phyloP scores from a whole-genome alignment of 1,140 invertebrate species.

The Sminthurinus signatus region DNA sequence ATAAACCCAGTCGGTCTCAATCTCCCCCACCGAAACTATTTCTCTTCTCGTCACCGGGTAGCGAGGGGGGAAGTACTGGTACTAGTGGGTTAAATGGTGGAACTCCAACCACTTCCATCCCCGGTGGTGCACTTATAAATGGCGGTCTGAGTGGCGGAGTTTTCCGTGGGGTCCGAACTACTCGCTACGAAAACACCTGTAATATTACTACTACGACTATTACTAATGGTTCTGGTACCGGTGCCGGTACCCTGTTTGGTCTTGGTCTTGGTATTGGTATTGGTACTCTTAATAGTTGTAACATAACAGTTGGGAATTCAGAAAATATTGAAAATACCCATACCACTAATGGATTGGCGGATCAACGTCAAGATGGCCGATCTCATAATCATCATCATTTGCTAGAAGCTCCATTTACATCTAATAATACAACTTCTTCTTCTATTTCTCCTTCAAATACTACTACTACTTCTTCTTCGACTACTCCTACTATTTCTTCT shows the following conservation, averaged over 20 bases:
- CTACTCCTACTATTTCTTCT: slow-evolving; percentile 43
- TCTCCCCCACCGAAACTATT: slow-evolving; percentile 68
- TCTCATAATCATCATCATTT: slow-evolving; percentile 41
- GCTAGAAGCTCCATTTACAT: slow-evolving; percentile 26
- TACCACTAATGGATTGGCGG: slow-evolving; percentile 12
- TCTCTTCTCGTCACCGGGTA: slow-evolving; percentile 47
- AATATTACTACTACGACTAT: too few species aligned
- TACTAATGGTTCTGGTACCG: too few species aligned
- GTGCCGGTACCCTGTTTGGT: too few species aligned
- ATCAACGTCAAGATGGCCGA: slow-evolving; percentile 24
- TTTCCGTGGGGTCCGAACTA: slow-evolving; percentile 21
- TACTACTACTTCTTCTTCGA: slow-evolving; percentile 35
- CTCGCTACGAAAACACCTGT: too few species aligned
- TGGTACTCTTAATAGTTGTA: too few species aligned
- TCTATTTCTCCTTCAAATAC: slow-evolving; percentile 29
- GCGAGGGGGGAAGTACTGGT: not conserved
- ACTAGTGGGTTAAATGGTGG: not conserved
- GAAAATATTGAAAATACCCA: too few species aligned
- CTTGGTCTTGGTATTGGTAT: too few species aligned
- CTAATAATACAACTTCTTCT: slow-evolving; percentile 28
- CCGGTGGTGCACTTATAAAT: not conserved
- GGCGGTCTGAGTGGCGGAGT: slow-evolving; percentile 3
- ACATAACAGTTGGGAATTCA: slow-evolving; percentile 18
- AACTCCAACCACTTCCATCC: not conserved
- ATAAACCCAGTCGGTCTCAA: slow-evolving; percentile 41